A percentile compares a stretch with the other conserved stretches of the same genome.
These are phyloP conservation scores for Drosophila pallidifrons DNA, from an alignment of 1,140 invertebrate species.

Conservation along the genomic window DNA sequence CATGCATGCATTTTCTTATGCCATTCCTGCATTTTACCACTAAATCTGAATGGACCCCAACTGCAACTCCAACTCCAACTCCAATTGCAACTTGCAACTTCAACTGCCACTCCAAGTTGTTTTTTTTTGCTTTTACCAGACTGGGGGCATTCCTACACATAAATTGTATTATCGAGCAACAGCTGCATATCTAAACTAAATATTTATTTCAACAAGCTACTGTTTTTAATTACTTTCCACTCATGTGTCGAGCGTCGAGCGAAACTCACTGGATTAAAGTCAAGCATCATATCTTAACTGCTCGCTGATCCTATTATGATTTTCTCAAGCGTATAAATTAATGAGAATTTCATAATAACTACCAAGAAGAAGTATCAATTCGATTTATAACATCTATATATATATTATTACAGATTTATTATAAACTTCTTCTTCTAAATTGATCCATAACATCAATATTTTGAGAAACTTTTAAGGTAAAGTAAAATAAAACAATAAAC, in stretches of 20 bases:
- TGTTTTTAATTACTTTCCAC: conserved; percentile 40
- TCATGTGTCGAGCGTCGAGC: background rate
- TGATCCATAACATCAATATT: too few species aligned
- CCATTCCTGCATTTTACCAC: conserved; percentile 30
- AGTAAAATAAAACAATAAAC: too few species aligned
- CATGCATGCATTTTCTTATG: conserved; percentile 40
- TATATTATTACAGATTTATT: too few species aligned
- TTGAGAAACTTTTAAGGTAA: too few species aligned
- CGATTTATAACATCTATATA: too few species aligned
- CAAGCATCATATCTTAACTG: background rate
- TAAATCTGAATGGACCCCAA: conserved; percentile 41
- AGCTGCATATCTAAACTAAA: conserved; percentile 41
- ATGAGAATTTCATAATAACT: background rate
- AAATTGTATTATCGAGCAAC: conserved; percentile 45
- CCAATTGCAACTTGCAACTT: background rate
- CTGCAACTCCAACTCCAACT: background rate
- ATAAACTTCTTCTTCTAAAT: too few species aligned
- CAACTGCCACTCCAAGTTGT: background rate
- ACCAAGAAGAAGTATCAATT: too few species aligned
- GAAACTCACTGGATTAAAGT: conserved; percentile 10
- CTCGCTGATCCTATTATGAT: background rate
- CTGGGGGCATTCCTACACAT: conserved; percentile 31
- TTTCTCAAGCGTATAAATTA: background rate
- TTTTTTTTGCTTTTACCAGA: background rate
- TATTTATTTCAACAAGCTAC: conserved; percentile 45